Base-by-base conservation (phyloP, 2,113 vertebrate species). In the Sula dactylatra region DNA sequence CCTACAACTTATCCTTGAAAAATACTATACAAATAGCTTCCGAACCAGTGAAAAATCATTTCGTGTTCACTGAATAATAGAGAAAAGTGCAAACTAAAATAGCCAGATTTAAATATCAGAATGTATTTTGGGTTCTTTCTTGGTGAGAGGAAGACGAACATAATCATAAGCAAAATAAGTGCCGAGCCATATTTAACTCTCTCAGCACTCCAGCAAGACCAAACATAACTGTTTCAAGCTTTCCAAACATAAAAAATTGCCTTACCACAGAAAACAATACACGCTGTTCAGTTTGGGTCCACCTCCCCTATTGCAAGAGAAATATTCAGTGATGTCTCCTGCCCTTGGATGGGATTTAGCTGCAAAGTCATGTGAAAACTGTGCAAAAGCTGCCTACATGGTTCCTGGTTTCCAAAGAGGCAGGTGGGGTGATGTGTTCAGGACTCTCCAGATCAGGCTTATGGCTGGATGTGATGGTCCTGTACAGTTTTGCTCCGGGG, bases 31-130 rank as follows among this genome's bases (percentile, higher is more conserved):
- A 88, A 92, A 74, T 66, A 82, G 84, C 74, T 94, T 82, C 87
- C 88, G 62, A 95, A 74, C 20, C 66, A 65, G 32, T 72, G 71
- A 58, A 85, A 91, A 93, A 49, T 93, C 29, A 86, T 82, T 96
- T 93, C 27, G 50, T 91, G 65, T 77, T 94, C 93, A 86, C 87
- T 77, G 62, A 95, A 82, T 88, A 92, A 93, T 31, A 94, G 58
- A 96, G 58, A 90, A 95, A 83, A 90, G 52, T 3, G 1, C 66
- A 93, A 95, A 82, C 84, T 82, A 82, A 96, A 96, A 95, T 91
- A 94, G 58, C 49, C n/a, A 69, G 54, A 91, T 90, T 66, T 85
- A 87, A 91, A 69, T 79, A 96, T 87, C 90, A 76, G 77, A 94
- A 81, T 73, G 34, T 88, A 90, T 93, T 95, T 91, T 90, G 49